A percentile compares a stretch with the other conserved stretches of the same genome.
These are phyloP conservation scores for Puntigrus tetrazona DNA, from an alignment of 2,113 vertebrate genomes.

Conservation along the genomic window DNA sequence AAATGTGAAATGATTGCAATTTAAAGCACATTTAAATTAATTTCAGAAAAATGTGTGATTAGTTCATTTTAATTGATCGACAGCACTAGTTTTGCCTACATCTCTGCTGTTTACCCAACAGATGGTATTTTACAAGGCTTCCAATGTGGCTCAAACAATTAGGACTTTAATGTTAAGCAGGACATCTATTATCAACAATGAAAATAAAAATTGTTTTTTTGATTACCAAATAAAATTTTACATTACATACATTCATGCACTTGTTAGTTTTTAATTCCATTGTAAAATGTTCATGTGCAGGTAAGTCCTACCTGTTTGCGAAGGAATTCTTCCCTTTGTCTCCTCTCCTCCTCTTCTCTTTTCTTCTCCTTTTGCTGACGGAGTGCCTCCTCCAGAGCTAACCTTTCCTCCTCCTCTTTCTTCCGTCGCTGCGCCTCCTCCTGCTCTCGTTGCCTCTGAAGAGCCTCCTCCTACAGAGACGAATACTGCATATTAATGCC, in stretches of 20 bases:
- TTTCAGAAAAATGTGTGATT: no score
- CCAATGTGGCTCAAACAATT: background rate
- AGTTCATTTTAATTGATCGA: no score
- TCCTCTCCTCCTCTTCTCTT: slow-evolving; percentile 91
- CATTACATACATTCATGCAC: no score
- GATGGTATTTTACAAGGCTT: background rate
- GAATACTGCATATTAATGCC: background rate
- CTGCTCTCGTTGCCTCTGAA: slow-evolving; percentile 73
- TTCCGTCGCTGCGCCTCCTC: slow-evolving; percentile 82
- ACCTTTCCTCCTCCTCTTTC: slow-evolving; percentile 88
- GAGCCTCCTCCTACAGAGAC: slow-evolving; percentile 84
- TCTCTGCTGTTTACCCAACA: background rate
- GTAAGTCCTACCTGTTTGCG: slow-evolving; percentile 84
- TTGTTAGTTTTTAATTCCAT: no score
- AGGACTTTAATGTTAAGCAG: no score
- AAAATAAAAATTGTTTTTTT: no score
- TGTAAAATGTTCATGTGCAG: background rate
- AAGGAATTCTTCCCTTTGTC: slow-evolving; percentile 87
- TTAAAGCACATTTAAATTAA: no score
- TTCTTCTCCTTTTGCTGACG: slow-evolving; percentile 87
- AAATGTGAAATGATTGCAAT: no score
- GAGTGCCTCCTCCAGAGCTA: slow-evolving; percentile 90
- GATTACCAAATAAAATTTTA: no score
- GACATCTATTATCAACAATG: no score
- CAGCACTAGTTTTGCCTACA: no score